Conservation (phyloP, 2,797 vertebrate genomes). For the Aratinga solstitialis region DNA sequence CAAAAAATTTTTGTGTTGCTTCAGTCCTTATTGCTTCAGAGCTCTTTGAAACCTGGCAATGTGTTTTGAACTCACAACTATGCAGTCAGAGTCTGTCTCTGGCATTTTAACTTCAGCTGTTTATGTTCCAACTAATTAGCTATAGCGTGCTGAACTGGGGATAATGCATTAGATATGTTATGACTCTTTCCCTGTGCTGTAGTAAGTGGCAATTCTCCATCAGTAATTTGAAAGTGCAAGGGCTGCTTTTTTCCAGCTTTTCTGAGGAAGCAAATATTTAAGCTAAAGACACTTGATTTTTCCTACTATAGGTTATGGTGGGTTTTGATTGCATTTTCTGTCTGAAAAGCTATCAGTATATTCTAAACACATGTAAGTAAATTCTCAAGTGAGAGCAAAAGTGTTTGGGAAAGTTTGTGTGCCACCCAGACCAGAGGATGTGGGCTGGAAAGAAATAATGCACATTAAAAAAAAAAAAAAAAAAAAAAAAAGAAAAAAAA, state of each 20-base stretch:
- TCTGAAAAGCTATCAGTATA: conserved; percentile 11
- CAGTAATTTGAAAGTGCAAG: background rate
- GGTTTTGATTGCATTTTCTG: conserved; percentile 23
- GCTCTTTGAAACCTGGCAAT: background rate
- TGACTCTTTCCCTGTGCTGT: conserved; percentile 9
- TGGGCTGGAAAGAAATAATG: background rate
- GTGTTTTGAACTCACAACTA: background rate
- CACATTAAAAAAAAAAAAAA: too few relatives aligned
- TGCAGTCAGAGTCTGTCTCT: background rate
- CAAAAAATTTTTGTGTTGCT: background rate
- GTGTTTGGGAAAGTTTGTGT: conserved; percentile 15
- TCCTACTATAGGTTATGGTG: background rate
- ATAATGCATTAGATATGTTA: background rate
- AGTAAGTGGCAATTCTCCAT: background rate
- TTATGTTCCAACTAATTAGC: conserved; percentile 22
- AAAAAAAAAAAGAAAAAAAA: too few relatives aligned
- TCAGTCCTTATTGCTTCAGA: background rate
- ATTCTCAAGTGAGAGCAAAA: background rate
- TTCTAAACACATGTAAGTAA: conserved; percentile 35
- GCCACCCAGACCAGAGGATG: background rate
- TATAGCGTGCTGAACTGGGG: background rate
- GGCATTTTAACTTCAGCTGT: conserved; percentile 31
- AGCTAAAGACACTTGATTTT: conserved; percentile 17
- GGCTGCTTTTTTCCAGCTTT: background rate
- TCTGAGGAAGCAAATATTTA: conserved; percentile 28